Evolutionary conservation across 2,888 invertebrate genomes (phyloP).

Genomic region (Ptychoptera albimana): DNA sequence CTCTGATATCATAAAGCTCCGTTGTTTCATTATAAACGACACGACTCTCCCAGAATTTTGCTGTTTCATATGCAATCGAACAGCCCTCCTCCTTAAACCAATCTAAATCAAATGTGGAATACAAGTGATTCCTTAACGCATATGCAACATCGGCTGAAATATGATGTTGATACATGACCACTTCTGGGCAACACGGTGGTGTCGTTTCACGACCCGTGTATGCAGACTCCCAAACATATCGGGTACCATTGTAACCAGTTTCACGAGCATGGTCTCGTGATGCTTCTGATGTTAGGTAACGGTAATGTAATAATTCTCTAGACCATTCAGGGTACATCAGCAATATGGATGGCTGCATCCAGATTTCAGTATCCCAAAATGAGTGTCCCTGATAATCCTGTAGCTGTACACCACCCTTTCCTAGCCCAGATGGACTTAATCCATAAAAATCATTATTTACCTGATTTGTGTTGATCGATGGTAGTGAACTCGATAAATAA

Average conservation of each 20-base stretch:
- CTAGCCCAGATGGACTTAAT: conserved; percentile 40
- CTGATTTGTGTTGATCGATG: conserved; percentile 33
- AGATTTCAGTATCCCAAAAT: conserved; percentile 48
- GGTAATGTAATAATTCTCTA: conserved; percentile 35
- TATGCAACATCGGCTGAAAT: conserved; percentile 41
- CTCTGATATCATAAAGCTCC: conserved; percentile 34
- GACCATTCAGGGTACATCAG: conserved; percentile 35
- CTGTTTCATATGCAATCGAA: conserved; percentile 37
- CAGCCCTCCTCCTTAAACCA: conserved; percentile 34
- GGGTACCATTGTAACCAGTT: conserved; percentile 35
- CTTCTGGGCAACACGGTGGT: conserved; percentile 40
- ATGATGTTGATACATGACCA: conserved; percentile 40
- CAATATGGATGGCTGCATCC: conserved; percentile 42
- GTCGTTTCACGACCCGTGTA: conserved; percentile 42
- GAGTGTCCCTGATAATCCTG: conserved; percentile 38
- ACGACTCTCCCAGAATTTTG: conserved; percentile 39
- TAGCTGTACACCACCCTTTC: conserved; percentile 29
- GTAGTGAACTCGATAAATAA: conserved; percentile 39
- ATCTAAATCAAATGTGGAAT: conserved; percentile 17
- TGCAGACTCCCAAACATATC: conserved; percentile 47
- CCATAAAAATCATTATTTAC: conserved; percentile 34
- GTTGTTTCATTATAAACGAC: conserved; percentile 33
- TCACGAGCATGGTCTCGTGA: conserved; percentile 35
- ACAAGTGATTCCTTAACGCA: conserved; percentile 27
- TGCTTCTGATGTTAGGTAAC: conserved; percentile 33